phyloP scores from a whole-genome alignment of 2,113 vertebrate genomes.

The Copsychus sechellarum region DNA sequence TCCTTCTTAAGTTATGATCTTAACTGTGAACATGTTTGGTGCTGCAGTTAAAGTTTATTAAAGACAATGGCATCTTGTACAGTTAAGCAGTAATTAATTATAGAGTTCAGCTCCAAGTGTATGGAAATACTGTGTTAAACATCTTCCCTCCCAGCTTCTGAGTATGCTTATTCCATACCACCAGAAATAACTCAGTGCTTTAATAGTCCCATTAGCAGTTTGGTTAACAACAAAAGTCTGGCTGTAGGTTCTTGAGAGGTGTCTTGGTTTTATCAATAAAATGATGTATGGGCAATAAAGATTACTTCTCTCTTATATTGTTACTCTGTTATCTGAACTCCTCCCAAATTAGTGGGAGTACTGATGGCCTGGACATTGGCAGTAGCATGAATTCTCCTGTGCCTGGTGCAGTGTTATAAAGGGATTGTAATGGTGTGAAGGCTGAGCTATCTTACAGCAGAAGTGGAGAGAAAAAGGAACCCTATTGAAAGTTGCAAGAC shows the following conservation, averaged over 20 bases:
- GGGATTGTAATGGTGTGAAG: background rate
- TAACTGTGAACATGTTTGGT: background rate
- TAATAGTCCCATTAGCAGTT: background rate
- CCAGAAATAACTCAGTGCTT: background rate
- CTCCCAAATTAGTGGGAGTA: background rate
- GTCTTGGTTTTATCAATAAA: background rate
- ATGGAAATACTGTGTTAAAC: background rate
- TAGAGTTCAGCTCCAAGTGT: background rate
- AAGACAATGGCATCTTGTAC: background rate
- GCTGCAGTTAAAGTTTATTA: background rate
- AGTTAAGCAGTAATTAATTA: constrained; percentile 19
- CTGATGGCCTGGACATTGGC: background rate
- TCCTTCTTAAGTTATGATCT: background rate
- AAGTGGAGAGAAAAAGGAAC: background rate
- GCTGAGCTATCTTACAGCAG: background rate
- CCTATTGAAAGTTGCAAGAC: background rate
- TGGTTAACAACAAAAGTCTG: background rate
- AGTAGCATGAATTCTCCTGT: background rate
- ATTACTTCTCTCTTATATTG: background rate
- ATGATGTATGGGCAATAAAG: background rate
- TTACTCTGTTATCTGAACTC: background rate
- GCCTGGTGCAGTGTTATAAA: background rate
- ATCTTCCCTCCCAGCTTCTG: background rate
- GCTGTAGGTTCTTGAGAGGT: background rate
- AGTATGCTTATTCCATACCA: background rate